Conservation (phyloP, 1,140 invertebrate genomes). For the Trichomalopsis sarcophagae region DNA sequence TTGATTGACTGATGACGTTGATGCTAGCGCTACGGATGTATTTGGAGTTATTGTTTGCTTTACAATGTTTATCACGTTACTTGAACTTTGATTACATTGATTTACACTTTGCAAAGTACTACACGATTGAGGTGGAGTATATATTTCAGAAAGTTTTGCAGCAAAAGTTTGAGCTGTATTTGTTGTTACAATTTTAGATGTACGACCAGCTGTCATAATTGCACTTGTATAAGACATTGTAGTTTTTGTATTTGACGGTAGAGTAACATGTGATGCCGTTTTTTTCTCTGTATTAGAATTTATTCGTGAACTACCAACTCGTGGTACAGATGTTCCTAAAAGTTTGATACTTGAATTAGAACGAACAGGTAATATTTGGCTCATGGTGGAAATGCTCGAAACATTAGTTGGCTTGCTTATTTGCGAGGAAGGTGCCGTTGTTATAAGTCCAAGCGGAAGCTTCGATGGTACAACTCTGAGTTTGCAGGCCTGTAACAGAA, state of each 20-base stretch:
- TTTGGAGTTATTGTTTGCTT: constrained; percentile 53
- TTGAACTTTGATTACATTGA: constrained; percentile 62
- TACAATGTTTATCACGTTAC: constrained; percentile 58
- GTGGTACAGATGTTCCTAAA: constrained; percentile 65
- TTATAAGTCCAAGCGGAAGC: constrained; percentile 63
- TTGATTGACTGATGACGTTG: constrained; percentile 59
- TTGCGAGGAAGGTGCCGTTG: constrained; percentile 63
- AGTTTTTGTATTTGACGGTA: constrained; percentile 76
- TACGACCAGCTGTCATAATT: constrained; percentile 76
- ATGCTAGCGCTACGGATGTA: constrained; percentile 62
- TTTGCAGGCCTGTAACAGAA: constrained; percentile 64
- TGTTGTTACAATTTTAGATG: constrained; percentile 72
- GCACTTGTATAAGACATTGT: constrained; percentile 80
- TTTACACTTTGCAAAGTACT: constrained; percentile 57
- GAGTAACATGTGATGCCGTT: constrained; percentile 45
- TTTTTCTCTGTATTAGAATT: constrained; percentile 72
- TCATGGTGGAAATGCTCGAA: constrained; percentile 66
- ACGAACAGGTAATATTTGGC: constrained; percentile 69
- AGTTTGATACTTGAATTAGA: constrained; percentile 64
- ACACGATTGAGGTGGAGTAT: constrained; percentile 66
- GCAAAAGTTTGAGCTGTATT: constrained; percentile 78
- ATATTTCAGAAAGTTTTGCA: constrained; percentile 78
- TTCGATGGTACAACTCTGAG: constrained; percentile 66
- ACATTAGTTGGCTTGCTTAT: constrained; percentile 65
- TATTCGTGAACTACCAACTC: constrained; percentile 76